Conservation (phyloP, 1,140 invertebrate genomes). For the Bombus waltoni region DNA sequence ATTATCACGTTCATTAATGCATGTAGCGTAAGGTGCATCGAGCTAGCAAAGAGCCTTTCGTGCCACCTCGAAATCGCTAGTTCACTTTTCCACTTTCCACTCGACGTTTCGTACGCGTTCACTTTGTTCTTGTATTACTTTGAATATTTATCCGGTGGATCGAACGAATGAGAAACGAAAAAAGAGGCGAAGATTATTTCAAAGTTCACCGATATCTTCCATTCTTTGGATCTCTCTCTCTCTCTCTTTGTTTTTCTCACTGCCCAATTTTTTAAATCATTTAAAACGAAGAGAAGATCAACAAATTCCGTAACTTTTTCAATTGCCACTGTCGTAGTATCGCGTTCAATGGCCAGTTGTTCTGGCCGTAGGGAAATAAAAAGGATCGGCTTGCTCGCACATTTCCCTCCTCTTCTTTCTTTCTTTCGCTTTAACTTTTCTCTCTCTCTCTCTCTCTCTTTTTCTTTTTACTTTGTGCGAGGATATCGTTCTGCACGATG, state of each 20-base stretch:
- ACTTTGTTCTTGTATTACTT: background rate
- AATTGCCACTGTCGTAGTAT: too few species aligned
- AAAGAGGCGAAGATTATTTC: too few species aligned
- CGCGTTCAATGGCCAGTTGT: too few species aligned
- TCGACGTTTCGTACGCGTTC: too few species aligned
- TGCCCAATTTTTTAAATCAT: too few species aligned
- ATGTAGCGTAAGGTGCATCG: background rate
- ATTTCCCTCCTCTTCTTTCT: background rate
- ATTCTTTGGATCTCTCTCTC: background rate
- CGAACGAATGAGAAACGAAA: too few species aligned
- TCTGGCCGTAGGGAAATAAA: background rate
- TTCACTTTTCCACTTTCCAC: background rate
- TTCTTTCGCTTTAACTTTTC: background rate
- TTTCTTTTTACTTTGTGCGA: too few species aligned
- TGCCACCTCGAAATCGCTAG: background rate
- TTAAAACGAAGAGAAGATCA: too few species aligned
- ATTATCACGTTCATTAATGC: slow-evolving; percentile 24
- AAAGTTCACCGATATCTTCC: background rate
- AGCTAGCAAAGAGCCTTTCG: background rate
- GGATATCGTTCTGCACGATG: slow-evolving; percentile 23
- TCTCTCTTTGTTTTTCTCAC: too few species aligned
- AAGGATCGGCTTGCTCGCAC: background rate
- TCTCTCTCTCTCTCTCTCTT: too few species aligned
- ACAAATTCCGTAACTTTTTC: too few species aligned
- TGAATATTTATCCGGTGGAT: background rate